Evolutionary conservation across 2,797 vertebrate genomes (phyloP).

Genomic region (Corythornis leucogaster): DNA sequence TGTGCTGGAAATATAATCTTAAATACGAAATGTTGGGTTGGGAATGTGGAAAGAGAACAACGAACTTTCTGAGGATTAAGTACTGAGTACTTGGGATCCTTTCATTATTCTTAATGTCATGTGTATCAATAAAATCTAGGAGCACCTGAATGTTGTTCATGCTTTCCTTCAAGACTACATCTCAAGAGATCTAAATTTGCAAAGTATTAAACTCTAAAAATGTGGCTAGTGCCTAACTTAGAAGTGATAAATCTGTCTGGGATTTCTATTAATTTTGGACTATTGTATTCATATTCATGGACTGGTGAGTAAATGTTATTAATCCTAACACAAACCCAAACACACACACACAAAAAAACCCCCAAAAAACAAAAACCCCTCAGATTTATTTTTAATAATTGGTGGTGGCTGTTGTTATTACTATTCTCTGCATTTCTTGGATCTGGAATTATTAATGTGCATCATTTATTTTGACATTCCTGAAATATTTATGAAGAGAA

Average conservation of each 20-base stretch:
- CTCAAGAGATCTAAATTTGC: neutral
- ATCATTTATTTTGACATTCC: neutral
- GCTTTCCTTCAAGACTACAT: neutral
- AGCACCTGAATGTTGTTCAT: fast-evolving
- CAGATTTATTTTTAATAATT: neutral
- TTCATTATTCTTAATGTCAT: neutral
- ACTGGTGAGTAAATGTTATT: neutral
- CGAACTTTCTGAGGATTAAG: neutral
- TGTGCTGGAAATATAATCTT: neutral
- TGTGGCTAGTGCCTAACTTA: neutral
- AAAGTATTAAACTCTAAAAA: neutral
- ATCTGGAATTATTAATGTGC: neutral
- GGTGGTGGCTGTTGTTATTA: fast-evolving
- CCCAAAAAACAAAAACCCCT: no score
- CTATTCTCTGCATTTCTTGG: neutral
- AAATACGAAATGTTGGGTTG: neutral
- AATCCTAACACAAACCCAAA: neutral
- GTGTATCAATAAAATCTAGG: neutral
- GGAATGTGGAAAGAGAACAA: neutral
- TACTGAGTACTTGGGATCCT: neutral
- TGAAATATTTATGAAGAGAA: neutral
- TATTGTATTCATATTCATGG: neutral
- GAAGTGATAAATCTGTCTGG: neutral
- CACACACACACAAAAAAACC: neutral
- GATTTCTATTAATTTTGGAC: neutral